phyloP scores from a whole-genome alignment of 2,113 vertebrate species.

The Onychostoma macrolepis region DNA sequence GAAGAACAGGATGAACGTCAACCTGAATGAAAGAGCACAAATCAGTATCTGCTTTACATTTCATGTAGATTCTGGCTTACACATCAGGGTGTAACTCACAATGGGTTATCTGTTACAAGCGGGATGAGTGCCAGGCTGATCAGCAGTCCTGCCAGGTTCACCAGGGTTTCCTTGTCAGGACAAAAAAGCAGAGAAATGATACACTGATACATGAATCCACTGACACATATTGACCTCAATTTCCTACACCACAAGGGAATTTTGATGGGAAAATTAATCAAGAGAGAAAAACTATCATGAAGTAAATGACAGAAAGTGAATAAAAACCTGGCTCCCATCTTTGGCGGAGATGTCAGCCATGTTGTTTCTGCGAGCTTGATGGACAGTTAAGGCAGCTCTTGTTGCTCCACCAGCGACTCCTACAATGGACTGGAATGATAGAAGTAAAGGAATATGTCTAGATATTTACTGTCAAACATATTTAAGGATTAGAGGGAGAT shows the following conservation, averaged over 20 bases:
- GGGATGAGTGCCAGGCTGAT: constrained; percentile 84
- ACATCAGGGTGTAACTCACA: constrained; percentile 69
- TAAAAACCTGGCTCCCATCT: constrained; percentile 88
- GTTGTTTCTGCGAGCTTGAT: constrained; percentile 91
- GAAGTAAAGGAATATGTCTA: neutral
- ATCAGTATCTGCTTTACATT: neutral
- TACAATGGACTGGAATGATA: constrained; percentile 80
- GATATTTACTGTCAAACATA: neutral
- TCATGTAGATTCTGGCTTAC: neutral
- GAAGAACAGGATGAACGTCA: constrained; percentile 83
- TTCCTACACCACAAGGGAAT: neutral
- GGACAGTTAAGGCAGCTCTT: constrained; percentile 87
- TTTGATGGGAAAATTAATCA: neutral
- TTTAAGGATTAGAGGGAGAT: neutral
- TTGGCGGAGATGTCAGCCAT: constrained; percentile 92
- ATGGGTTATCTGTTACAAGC: constrained; percentile 75
- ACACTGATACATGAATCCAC: neutral
- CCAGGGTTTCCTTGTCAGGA: constrained; percentile 83
- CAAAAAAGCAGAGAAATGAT: neutral
- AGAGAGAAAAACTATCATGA: neutral
- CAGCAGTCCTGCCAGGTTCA: constrained; percentile 85
- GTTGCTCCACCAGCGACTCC: constrained; percentile 90
- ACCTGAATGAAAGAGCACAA: constrained; percentile 63
- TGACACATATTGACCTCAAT: neutral
- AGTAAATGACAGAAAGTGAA: neutral